Percentiles rank a stretch among this genome's conserved stretches.
phyloP scores from a whole-genome alignment of 2,113 vertebrate species.

The Castor canadensis region DNA sequence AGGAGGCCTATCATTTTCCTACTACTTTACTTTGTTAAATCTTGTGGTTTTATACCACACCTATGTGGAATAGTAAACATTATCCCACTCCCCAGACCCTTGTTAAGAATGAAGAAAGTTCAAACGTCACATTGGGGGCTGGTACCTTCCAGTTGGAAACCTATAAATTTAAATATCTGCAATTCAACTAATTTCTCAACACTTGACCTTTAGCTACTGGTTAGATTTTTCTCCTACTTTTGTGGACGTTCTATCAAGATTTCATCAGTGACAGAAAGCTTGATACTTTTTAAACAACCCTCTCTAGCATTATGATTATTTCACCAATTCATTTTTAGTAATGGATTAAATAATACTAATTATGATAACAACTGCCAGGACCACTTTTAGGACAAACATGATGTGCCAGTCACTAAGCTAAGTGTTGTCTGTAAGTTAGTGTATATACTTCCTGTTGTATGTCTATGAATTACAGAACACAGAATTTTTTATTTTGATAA shows the following conservation, averaged over 20 bases:
- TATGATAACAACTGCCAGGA: background rate
- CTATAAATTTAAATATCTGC: background rate
- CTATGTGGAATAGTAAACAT: background rate
- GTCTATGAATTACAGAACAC: background rate
- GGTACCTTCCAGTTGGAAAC: background rate
- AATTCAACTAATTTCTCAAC: background rate
- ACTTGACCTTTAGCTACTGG: background rate
- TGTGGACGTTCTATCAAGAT: background rate
- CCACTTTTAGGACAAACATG: background rate
- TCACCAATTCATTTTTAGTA: background rate
- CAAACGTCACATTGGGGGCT: background rate
- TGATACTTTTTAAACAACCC: background rate
- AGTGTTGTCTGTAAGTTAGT: background rate
- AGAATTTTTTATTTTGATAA: too few relatives aligned
- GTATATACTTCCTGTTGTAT: background rate
- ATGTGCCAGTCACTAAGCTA: background rate
- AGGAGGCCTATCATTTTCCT: background rate
- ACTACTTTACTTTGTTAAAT: background rate
- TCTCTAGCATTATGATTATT: background rate
- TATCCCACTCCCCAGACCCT: fast-evolving
- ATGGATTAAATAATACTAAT: background rate
- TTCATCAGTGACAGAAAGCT: background rate
- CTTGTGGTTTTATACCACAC: fast-evolving
- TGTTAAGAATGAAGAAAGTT: background rate
- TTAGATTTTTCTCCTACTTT: too few relatives aligned